A percentile compares a stretch with the other conserved stretches of the same genome.
These are phyloP conservation scores for Lamellibrachia satsuma DNA, from an alignment of 2,888 invertebrate species.

Conservation along the genomic window DNA sequence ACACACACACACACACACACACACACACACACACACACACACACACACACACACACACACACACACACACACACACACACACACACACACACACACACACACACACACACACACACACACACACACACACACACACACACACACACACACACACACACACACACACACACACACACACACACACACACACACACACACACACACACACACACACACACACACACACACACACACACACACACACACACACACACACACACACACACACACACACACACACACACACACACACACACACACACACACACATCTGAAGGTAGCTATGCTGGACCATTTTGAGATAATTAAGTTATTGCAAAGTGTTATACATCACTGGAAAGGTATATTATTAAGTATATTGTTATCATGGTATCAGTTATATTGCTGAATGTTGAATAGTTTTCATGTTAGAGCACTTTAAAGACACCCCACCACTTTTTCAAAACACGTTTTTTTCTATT, in stretches of 20 bases:
- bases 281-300: background rate
- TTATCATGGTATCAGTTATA: too few relatives aligned
- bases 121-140: background rate
- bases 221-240: background rate
- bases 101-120: background rate
- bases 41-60: background rate
- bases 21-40: background rate
- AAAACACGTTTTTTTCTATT: too few relatives aligned
- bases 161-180: background rate
- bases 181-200: background rate
- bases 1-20: background rate
- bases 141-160: background rate
- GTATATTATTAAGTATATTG: too few relatives aligned
- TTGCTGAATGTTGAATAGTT: too few relatives aligned
- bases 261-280: background rate
- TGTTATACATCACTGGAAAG: too few relatives aligned
- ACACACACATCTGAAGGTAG: background rate
- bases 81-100: too few relatives aligned
- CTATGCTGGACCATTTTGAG: too few relatives aligned
- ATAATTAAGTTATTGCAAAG: too few relatives aligned
- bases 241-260: constrained; percentile 1
- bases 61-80: background rate
- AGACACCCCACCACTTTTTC: too few relatives aligned
- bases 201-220: background rate
- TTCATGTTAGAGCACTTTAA: too few relatives aligned